These are phyloP conservation scores for Tragelaphus scriptus DNA, from an alignment of 2,113 vertebrate genomes.

Conservation along the genomic window DNA sequence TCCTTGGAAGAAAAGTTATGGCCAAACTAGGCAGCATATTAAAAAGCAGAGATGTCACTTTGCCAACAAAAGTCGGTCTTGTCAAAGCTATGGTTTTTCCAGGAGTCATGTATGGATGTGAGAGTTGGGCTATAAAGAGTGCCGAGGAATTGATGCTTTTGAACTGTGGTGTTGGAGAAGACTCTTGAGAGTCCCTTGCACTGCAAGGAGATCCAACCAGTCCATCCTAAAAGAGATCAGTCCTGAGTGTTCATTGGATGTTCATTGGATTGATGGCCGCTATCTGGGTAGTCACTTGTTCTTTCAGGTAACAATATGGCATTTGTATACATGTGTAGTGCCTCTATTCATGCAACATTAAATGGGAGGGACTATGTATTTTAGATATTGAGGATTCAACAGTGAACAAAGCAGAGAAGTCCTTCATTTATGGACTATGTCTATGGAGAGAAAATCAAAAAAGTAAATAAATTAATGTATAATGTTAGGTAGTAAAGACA, in stretches of 20 bases:
- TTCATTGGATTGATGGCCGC: not conserved
- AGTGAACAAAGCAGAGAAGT: not conserved
- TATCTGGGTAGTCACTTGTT: not conserved
- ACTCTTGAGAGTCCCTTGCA: not conserved
- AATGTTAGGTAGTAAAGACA: not conserved
- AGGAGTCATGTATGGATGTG: not conserved
- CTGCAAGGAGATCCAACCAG: not conserved
- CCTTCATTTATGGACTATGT: not conserved
- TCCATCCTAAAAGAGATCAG: not conserved
- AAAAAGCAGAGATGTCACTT: not conserved
- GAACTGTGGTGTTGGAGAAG: not conserved
- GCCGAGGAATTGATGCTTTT: not conserved
- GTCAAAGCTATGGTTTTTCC: not conserved
- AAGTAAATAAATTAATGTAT: not conserved
- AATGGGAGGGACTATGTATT: not conserved
- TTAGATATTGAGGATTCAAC: not conserved
- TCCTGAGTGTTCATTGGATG: not conserved
- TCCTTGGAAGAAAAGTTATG: not conserved
- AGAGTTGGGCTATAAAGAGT: not conserved
- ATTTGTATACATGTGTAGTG: not conserved
- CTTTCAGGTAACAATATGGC: not conserved
- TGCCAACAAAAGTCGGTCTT: not conserved
- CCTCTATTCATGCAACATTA: not conserved
- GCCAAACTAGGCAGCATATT: not conserved
- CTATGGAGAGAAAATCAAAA: not conserved